A percentile compares a stretch with the other conserved stretches of the same genome.
Conservation (phyloP, 2,113 vertebrate species). For the Tupaia tana region DNA sequence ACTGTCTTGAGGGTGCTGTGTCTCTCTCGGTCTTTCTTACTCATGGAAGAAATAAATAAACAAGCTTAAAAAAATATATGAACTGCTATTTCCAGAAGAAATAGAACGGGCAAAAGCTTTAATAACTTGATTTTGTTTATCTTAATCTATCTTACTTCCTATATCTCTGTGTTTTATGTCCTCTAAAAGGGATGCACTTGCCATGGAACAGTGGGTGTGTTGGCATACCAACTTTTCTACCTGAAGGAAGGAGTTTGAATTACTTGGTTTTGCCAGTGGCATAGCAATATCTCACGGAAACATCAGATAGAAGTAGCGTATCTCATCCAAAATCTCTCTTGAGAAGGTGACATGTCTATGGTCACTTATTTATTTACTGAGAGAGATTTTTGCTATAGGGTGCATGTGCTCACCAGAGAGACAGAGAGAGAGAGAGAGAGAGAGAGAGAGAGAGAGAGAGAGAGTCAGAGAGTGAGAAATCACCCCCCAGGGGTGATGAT, state of each 20-base stretch:
- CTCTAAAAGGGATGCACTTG: background rate
- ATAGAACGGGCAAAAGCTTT: background rate
- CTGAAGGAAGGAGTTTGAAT: background rate
- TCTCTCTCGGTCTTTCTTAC: too few species aligned
- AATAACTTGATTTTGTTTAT: background rate
- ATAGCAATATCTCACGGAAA: background rate
- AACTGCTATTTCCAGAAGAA: slow-evolving; percentile 61
- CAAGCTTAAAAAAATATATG: background rate
- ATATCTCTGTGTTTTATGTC: background rate
- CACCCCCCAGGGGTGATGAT: too few species aligned
- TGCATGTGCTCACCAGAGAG: too few species aligned
- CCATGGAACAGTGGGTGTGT: accelerated
- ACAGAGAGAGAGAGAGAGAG: too few species aligned
- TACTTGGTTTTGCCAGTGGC: background rate
- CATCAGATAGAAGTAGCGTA: background rate
- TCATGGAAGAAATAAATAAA: too few species aligned
- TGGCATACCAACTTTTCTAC: accelerated
- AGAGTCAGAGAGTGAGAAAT: too few species aligned
- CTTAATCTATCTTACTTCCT: background rate
- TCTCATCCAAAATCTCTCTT: background rate
- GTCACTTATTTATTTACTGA: background rate
- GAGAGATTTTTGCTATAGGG: too few species aligned
- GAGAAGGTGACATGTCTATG: background rate
- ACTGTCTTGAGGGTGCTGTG: too few species aligned
- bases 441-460: too few species aligned